Conservation (phyloP, 1,140 invertebrate genomes). For the Papilio aristodemus region DNA sequence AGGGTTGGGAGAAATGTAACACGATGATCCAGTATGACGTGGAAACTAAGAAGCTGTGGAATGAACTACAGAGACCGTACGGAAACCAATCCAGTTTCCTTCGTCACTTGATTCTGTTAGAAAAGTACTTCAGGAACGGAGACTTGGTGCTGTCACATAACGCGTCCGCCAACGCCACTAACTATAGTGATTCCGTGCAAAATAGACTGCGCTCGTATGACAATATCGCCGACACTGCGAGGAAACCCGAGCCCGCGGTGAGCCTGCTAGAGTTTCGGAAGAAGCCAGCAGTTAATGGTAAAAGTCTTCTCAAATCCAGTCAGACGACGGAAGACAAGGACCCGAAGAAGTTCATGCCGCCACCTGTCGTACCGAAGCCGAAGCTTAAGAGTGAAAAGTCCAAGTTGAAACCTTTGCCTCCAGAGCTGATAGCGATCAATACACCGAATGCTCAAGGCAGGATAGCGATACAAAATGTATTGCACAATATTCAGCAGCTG, state of each 20-base stretch:
- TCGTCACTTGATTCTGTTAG: slow-evolving; percentile 88
- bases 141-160: slow-evolving; percentile 87
- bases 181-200: slow-evolving; percentile 89
- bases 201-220: slow-evolving; percentile 89
- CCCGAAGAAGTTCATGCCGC: slow-evolving; percentile 66
- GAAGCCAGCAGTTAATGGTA: slow-evolving; percentile 68
- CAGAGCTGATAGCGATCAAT: slow-evolving; percentile 77
- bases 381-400: slow-evolving; percentile 56
- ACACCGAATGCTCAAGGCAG: slow-evolving; percentile 69
- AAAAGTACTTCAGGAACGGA: slow-evolving; percentile 90
- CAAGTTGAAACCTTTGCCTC: slow-evolving; percentile 66
- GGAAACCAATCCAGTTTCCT: slow-evolving; percentile 92
- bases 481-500: slow-evolving; percentile 77
- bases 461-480: slow-evolving; percentile 75
- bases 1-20: slow-evolving; percentile 90
- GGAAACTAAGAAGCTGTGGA: slow-evolving; percentile 90
- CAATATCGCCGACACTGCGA: slow-evolving; percentile 72
- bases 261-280: slow-evolving; percentile 75
- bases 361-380: slow-evolving; percentile 54
- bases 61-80: slow-evolving; percentile 90
- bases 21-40: slow-evolving; percentile 89
- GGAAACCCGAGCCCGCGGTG: slow-evolving; percentile 47
- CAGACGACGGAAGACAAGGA: slow-evolving; percentile 59
- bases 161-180: slow-evolving; percentile 86
- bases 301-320: slow-evolving; percentile 75